These are phyloP conservation scores for Avahi laniger DNA, from an alignment of 2,797 vertebrate species.

Conservation along the genomic window DNA sequence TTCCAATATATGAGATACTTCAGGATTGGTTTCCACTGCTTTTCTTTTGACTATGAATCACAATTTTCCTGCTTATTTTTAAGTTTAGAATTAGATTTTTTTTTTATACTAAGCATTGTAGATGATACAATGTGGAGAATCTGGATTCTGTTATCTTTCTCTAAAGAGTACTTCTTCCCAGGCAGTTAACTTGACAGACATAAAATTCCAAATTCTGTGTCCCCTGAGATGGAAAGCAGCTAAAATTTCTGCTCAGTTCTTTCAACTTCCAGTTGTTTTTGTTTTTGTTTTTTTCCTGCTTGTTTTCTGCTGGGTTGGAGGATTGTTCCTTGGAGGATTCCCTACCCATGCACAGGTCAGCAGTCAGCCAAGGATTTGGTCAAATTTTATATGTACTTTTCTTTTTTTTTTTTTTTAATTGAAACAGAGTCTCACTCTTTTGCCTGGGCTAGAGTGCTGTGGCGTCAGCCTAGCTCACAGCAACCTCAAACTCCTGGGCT, in stretches of 20 bases:
- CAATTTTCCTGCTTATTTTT: not conserved
- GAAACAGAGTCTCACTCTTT: too few species aligned
- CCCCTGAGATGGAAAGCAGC: not conserved
- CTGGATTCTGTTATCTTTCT: slow-evolving; percentile 17
- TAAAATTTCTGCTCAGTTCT: not conserved
- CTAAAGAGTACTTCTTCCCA: not conserved
- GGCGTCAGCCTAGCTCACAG: too few species aligned
- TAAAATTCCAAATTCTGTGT: not conserved
- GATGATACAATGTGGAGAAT: not conserved
- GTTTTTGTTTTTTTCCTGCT: not conserved
- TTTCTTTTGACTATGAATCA: not conserved
- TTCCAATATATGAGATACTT: not conserved
- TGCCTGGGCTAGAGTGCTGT: too few species aligned
- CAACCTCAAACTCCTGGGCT: too few species aligned
- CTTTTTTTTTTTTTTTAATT: too few species aligned
- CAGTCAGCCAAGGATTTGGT: not conserved
- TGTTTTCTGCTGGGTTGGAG: not conserved
- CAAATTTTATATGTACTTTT: not conserved
- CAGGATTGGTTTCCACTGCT: not conserved
- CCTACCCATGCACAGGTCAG: not conserved
- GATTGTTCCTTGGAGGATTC: not conserved
- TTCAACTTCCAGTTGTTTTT: not conserved
- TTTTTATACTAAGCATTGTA: not conserved
- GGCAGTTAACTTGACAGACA: not conserved
- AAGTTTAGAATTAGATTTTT: not conserved